A percentile compares a stretch with the other conserved stretches of the same genome.
Conservation (phyloP, 1,140 invertebrate species). For the Ceratosolen solmsi region DNA sequence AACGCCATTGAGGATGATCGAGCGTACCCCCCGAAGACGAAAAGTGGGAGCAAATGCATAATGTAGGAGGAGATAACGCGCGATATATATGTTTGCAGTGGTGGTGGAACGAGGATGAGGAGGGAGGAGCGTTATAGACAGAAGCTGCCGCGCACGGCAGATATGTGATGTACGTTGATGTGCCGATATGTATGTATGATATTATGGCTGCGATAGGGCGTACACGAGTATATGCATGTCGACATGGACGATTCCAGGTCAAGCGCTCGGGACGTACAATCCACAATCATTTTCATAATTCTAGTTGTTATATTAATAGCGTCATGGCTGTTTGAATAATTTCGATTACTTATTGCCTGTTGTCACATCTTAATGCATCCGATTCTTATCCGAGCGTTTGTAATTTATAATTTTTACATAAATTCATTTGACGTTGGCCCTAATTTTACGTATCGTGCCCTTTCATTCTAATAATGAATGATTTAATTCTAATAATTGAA, state of each 20-base stretch:
- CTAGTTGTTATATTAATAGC: background rate
- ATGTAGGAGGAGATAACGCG: slow-evolving; percentile 23
- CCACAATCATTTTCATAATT: background rate
- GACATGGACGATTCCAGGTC: background rate
- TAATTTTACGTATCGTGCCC: too few relatives aligned
- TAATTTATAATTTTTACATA: too few relatives aligned
- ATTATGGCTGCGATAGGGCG: background rate
- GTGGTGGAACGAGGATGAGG: background rate
- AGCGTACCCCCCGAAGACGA: background rate
- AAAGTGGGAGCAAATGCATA: slow-evolving; percentile 17
- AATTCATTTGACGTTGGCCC: too few relatives aligned
- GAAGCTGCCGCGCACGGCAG: background rate
- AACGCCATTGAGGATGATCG: background rate
- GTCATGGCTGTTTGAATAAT: background rate
- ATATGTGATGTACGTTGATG: background rate
- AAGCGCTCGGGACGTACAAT: background rate
- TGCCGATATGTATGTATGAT: background rate
- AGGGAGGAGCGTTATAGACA: background rate
- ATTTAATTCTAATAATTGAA: too few relatives aligned
- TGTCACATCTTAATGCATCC: background rate
- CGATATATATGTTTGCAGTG: background rate
- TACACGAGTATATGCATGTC: background rate
- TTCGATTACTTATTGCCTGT: background rate
- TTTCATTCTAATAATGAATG: too few relatives aligned
- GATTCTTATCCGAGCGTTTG: too few relatives aligned